Conservation (phyloP, 2,113 vertebrate genomes). For the Mustela nigripes region DNA sequence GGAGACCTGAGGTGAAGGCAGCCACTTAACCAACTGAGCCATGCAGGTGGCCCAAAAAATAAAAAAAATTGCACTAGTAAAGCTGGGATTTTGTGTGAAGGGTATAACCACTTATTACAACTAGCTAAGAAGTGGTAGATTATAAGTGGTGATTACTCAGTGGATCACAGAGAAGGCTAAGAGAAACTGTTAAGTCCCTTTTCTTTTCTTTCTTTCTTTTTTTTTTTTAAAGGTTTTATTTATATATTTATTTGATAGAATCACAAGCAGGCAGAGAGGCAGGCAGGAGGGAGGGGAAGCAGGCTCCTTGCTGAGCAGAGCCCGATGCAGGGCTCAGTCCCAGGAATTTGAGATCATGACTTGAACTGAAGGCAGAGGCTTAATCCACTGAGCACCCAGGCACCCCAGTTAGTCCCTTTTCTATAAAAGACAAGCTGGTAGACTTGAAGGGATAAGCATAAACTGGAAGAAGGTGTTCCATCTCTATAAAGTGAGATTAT, state of each 20-base stretch:
- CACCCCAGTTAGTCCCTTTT: background rate
- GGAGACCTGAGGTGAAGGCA: too few species aligned
- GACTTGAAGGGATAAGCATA: conserved; percentile 13
- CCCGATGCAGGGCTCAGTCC: too few species aligned
- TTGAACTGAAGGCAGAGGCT: too few species aligned
- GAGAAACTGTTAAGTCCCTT: background rate
- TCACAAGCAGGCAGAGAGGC: too few species aligned
- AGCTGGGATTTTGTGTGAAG: background rate
- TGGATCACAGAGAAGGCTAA: background rate
- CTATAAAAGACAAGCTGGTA: background rate
- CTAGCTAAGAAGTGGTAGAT: background rate
- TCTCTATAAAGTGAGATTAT: background rate
- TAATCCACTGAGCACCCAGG: too few species aligned
- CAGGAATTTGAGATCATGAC: too few species aligned
- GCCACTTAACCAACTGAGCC: too few species aligned
- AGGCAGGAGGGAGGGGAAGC: too few species aligned
- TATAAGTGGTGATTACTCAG: background rate
- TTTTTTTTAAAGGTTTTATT: too few species aligned
- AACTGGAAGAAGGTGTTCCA: conserved; percentile 27
- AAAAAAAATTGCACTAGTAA: conserved; percentile 19
- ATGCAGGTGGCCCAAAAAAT: background rate
- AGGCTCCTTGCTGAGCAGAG: too few species aligned
- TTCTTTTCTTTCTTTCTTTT: background rate
- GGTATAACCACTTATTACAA: background rate
- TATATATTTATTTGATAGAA: too few species aligned